These are phyloP conservation scores for Melipona bicolor DNA, from an alignment of 2,888 invertebrate species.

Conservation along the genomic window DNA sequence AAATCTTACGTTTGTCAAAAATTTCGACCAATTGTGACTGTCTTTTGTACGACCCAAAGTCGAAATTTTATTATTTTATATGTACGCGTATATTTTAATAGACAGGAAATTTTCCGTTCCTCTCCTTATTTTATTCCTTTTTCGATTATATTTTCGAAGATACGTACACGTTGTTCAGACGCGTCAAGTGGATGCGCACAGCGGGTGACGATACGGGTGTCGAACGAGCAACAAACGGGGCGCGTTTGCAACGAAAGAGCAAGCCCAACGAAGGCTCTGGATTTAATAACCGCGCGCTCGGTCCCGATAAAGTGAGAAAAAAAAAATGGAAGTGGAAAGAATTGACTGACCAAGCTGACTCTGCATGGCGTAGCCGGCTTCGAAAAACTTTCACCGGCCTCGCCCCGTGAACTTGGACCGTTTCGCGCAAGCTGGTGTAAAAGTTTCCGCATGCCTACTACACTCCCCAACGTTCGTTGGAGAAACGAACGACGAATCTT, in stretches of 20 bases:
- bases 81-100: no score
- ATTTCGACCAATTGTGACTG: slow-evolving; percentile 34
- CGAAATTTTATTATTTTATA: background rate
- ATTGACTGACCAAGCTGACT: slow-evolving; percentile 68
- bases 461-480: slow-evolving; percentile 57
- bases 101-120: no score
- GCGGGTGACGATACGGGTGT: no score
- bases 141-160: no score
- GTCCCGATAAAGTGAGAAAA: slow-evolving; percentile 46
- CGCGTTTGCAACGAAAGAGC: no score
- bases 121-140: no score
- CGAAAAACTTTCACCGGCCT: slow-evolving; percentile 30
- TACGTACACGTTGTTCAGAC: no score
- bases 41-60: background rate
- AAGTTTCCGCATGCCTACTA: slow-evolving; percentile 62
- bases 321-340: no score
- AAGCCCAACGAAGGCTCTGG: background rate
- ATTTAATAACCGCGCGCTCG: background rate
- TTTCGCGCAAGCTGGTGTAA: slow-evolving; percentile 43
- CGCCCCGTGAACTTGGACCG: slow-evolving; percentile 37
- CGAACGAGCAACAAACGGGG: no score
- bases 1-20: slow-evolving; percentile 50
- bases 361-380: slow-evolving; percentile 15
- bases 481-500: slow-evolving; percentile 34
- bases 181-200: no score